Evolutionary conservation across 2,113 vertebrate species (phyloP).

Genomic region (Sinocyclocheilus anshuiensis): DNA sequence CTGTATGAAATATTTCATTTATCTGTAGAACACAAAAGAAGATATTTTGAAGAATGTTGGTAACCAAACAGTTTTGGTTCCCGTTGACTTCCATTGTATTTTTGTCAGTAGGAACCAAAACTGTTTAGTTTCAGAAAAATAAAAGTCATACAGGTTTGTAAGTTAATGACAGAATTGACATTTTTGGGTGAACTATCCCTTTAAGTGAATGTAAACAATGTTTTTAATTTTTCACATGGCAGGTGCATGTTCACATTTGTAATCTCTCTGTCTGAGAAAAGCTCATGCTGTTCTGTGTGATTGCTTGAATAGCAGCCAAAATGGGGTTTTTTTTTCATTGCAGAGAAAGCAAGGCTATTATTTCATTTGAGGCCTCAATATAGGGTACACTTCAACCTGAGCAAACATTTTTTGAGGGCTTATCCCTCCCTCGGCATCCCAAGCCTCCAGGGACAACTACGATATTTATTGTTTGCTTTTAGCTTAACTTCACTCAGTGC

Average conservation of each 20-base stretch:
- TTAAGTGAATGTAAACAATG: neutral
- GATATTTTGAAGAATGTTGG: neutral
- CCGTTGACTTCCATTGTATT: neutral
- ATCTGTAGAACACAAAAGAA: neutral
- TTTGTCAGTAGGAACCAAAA: neutral
- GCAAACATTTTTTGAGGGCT: neutral
- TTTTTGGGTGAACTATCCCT: neutral
- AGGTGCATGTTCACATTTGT: neutral
- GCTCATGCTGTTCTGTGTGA: neutral
- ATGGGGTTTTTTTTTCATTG: neutral
- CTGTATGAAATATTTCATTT: no score
- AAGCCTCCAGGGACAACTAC: constrained; percentile 19
- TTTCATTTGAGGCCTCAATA: neutral
- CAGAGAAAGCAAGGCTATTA: neutral
- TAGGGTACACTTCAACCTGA: neutral
- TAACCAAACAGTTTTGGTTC: neutral
- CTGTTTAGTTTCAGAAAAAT: neutral
- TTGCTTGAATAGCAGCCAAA: neutral
- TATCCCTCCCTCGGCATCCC: constrained; percentile 4
- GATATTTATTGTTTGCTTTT: constrained; percentile 48
- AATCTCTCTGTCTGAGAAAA: neutral
- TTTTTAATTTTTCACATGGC: neutral
- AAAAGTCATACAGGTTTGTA: neutral
- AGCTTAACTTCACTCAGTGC: constrained; percentile 26
- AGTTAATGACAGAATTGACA: neutral